These are phyloP conservation scores for Microhierax caerulescens DNA, from an alignment of 2,797 vertebrate genomes.

Conservation along the genomic window DNA sequence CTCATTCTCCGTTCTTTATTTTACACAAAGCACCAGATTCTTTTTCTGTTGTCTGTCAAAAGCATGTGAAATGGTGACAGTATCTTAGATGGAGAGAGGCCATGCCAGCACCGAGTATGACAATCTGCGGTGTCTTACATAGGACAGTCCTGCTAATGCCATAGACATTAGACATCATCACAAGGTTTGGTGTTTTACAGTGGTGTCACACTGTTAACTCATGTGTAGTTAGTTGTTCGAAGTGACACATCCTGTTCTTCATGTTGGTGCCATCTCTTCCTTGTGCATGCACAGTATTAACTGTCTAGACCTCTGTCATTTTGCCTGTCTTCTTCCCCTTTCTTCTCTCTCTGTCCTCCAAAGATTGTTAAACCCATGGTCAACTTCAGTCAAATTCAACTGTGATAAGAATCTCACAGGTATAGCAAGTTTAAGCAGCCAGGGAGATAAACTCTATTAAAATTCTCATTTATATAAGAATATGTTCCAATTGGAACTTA, in stretches of 20 bases:
- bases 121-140: background rate
- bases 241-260: background rate
- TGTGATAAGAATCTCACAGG: background rate
- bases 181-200: background rate
- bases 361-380: background rate
- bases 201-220: background rate
- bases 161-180: background rate
- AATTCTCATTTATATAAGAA: background rate
- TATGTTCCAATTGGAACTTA: background rate
- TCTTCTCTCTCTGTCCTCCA: background rate
- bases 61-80: background rate
- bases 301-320: background rate
- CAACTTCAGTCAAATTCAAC: background rate
- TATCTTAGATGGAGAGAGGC: background rate
- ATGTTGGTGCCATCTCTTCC: background rate
- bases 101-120: background rate
- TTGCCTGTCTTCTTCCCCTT: background rate
- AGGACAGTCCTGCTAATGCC: background rate
- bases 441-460: background rate
- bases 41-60: background rate
- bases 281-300: rapidly evolving
- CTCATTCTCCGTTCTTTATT: background rate
- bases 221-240: background rate
- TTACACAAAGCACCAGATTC: background rate
- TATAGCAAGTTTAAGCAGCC: background rate